These are phyloP conservation scores for Varanus salvator DNA, from an alignment of 2,113 vertebrate genomes.

Conservation along the genomic window DNA sequence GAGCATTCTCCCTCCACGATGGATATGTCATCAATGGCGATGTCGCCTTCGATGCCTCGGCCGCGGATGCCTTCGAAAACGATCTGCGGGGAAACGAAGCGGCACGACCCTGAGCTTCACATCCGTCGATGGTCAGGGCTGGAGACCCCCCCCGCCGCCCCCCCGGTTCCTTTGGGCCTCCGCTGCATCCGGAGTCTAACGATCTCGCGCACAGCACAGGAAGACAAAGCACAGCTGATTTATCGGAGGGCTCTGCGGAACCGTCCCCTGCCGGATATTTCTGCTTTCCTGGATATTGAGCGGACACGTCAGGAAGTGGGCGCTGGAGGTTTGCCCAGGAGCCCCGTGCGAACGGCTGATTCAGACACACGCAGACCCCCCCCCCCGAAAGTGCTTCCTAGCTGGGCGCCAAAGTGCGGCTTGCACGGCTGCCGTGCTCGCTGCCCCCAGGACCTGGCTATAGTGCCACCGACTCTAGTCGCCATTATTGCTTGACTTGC, in stretches of 20 bases:
- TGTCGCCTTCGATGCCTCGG: conserved; percentile 96
- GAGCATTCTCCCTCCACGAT: conserved; percentile 95
- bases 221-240: not conserved
- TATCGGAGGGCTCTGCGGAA: no score
- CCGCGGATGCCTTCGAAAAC: conserved; percentile 95
- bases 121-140: no score
- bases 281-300: not conserved
- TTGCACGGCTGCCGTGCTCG: not conserved
- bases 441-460: no score
- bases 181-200: not conserved
- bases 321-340: not conserved
- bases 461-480: no score
- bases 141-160: no score
- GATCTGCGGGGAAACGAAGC: conserved; percentile 75
- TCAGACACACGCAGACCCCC: no score
- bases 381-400: not conserved
- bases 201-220: not conserved
- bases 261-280: not conserved
- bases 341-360: not conserved
- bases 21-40: conserved; percentile 96
- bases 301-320: not conserved
- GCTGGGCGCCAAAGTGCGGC: not conserved
- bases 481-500: not conserved
- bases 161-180: not conserved
- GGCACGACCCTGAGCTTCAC: not conserved